A percentile compares a stretch with the other conserved stretches of the same genome.
phyloP scores from a whole-genome alignment of 2,797 vertebrate genomes.

The Phylloscopus collybita region DNA sequence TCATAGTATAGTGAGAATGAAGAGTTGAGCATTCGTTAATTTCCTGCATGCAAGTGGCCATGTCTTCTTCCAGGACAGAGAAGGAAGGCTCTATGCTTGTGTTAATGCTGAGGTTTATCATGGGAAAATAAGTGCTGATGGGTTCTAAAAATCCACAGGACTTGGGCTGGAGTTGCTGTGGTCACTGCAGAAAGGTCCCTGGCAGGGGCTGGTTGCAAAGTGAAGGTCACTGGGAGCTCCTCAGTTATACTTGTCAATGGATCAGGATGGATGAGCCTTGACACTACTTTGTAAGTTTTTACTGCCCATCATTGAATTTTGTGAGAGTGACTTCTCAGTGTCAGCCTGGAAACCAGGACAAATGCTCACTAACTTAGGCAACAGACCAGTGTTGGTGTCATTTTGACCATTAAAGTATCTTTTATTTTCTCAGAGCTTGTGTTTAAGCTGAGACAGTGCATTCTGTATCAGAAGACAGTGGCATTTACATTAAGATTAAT shows the following conservation, averaged over 20 bases:
- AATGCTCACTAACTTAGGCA: not conserved
- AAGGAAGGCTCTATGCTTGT: not conserved
- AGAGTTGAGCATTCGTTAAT: not conserved
- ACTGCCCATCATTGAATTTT: not conserved
- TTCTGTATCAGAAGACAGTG: not conserved
- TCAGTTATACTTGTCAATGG: not conserved
- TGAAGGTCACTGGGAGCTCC: not conserved
- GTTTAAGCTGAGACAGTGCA: not conserved
- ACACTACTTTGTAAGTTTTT: not conserved
- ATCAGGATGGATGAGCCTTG: not conserved
- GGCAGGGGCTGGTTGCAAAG: not conserved
- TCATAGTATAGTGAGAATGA: not conserved
- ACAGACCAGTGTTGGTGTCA: not conserved
- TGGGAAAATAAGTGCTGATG: not conserved
- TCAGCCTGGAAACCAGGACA: not conserved
- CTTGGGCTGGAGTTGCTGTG: not conserved
- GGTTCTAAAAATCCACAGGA: not conserved
- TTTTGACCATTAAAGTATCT: not conserved
- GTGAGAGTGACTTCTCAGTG: not conserved
- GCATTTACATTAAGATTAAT: not conserved
- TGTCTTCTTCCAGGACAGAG: not conserved
- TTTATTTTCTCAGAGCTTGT: not conserved
- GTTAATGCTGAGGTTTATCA: fast-evolving
- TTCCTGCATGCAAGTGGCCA: not conserved
- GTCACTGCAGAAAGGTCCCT: not conserved